These are phyloP conservation scores for Chrysotoxum bicinctum DNA, from an alignment of 2,888 invertebrate species.

Conservation along the genomic window DNA sequence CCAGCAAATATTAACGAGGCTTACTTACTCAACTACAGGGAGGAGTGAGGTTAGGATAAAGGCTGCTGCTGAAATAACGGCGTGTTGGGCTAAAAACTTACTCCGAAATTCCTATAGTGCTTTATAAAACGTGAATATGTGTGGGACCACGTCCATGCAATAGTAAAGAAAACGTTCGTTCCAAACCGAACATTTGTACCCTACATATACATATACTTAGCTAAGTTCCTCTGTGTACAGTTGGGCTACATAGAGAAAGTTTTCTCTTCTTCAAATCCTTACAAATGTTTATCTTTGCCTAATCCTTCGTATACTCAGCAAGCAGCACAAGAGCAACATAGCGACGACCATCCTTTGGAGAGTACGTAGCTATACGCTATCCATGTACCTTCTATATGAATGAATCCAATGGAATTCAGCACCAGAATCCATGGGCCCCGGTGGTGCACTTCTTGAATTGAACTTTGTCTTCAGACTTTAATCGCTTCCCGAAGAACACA, in stretches of 20 bases:
- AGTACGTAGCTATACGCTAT: background rate
- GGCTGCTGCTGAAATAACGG: conserved; percentile 26
- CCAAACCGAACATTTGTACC: background rate
- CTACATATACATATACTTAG: background rate
- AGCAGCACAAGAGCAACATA: conserved; percentile 38
- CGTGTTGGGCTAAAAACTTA: conserved; percentile 53
- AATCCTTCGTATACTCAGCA: conserved; percentile 74
- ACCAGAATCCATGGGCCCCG: conserved; percentile 36
- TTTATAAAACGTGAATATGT: conserved; percentile 59
- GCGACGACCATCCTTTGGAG: conserved; percentile 26
- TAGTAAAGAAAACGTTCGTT: conserved; percentile 14
- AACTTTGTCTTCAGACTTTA: conserved; percentile 71
- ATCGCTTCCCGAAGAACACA: conserved; percentile 67
- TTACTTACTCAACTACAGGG: conserved; percentile 26
- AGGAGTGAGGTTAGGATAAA: background rate
- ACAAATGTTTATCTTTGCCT: conserved; percentile 81
- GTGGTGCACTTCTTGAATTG: conserved; percentile 65
- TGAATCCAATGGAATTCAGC: background rate
- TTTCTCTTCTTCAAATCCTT: conserved; percentile 79
- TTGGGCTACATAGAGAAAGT: conserved; percentile 75
- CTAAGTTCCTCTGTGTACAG: conserved; percentile 67
- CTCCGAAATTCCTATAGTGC: conserved; percentile 28
- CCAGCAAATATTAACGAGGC: conserved; percentile 68
- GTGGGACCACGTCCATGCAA: conserved; percentile 47
- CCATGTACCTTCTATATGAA: background rate